Conservation (phyloP, 2,797 vertebrate genomes). For the Megalops cyprinoides region DNA sequence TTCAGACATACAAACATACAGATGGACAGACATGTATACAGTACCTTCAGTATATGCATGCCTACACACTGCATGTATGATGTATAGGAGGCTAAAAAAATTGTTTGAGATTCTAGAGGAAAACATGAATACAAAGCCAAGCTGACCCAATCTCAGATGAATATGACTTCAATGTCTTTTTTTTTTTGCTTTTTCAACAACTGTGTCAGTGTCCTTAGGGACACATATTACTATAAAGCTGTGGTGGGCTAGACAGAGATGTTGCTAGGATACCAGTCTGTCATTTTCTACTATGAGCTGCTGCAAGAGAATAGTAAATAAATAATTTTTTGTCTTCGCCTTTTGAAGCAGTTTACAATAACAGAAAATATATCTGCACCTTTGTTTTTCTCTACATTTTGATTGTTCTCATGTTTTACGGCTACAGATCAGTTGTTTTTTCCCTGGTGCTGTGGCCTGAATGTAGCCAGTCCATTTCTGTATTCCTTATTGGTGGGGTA, state of each 20-base stretch:
- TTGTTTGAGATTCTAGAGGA: constrained; percentile 7
- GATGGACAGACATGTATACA: background rate
- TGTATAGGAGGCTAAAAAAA: too few relatives aligned
- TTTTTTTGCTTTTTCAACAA: constrained; percentile 41
- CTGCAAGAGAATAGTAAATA: constrained; percentile 30
- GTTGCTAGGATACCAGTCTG: constrained; percentile 60
- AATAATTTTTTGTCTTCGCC: constrained; percentile 13
- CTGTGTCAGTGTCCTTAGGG: constrained; percentile 41
- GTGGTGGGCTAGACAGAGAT: constrained; percentile 41
- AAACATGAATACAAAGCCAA: background rate
- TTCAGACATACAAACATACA: background rate
- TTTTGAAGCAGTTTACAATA: constrained; percentile 16
- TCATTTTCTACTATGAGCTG: constrained; percentile 44
- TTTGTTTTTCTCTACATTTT: background rate
- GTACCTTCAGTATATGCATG: background rate
- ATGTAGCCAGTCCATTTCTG: background rate
- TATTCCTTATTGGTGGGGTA: background rate
- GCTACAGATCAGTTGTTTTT: background rate
- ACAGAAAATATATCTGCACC: constrained; percentile 15
- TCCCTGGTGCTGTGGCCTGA: background rate
- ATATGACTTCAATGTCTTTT: constrained; percentile 41
- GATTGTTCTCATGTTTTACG: background rate
- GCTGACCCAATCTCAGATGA: constrained; percentile 19
- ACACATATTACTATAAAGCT: constrained; percentile 46
- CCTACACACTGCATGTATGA: background rate